A percentile compares a stretch with the other conserved stretches of the same genome.
These are phyloP conservation scores for Phaonia tiefii DNA, from an alignment of 2,888 invertebrate genomes.

Conservation along the genomic window DNA sequence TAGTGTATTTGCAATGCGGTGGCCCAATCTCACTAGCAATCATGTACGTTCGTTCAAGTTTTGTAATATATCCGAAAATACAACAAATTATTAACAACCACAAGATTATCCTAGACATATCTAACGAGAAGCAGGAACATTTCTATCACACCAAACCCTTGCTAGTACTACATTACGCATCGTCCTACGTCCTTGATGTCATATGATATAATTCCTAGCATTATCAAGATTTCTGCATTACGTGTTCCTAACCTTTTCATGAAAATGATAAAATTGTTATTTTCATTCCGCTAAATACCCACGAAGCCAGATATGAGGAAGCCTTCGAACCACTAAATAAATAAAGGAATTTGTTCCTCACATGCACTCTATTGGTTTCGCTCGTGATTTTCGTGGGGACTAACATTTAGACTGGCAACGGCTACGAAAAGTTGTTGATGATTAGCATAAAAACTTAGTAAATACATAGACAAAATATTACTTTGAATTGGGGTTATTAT, in stretches of 20 bases:
- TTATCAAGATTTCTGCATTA: conserved; percentile 45
- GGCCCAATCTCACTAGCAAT: not conserved
- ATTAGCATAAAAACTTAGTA: no score
- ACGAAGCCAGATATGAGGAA: conserved; percentile 64
- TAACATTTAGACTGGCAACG: no score
- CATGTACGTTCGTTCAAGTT: conserved; percentile 8
- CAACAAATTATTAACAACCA: conserved; percentile 55
- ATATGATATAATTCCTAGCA: no score
- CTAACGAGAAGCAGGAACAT: not conserved
- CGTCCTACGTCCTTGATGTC: no score
- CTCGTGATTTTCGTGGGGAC: conserved; percentile 62
- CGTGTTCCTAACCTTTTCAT: conserved; percentile 4
- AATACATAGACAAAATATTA: no score
- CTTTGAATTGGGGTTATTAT: no score
- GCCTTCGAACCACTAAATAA: conserved; percentile 77
- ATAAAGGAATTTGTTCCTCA: conserved; percentile 75
- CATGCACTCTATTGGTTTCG: conserved; percentile 78
- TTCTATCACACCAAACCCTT: not conserved
- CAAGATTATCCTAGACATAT: conserved; percentile 18
- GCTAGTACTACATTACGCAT: no score
- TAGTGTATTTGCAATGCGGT: not conserved
- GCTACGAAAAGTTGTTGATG: no score
- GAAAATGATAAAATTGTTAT: conserved; percentile 8
- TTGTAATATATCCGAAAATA: conserved; percentile 23
- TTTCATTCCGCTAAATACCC: conserved; percentile 24